These are phyloP conservation scores for Tetropium fuscum DNA, from an alignment of 2,888 invertebrate species.

Conservation along the genomic window DNA sequence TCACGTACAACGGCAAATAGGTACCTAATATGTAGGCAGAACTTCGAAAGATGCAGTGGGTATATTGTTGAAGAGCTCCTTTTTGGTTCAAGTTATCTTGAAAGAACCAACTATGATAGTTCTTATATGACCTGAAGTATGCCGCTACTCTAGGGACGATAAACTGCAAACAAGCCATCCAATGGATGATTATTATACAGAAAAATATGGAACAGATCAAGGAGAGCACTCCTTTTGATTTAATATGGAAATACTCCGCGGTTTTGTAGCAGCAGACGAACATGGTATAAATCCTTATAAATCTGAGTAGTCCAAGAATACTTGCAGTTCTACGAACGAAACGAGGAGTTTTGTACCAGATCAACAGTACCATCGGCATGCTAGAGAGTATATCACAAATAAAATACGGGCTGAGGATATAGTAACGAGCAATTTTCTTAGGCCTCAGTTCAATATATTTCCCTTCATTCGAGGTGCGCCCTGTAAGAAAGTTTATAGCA, in stretches of 20 bases:
- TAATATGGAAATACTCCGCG: background rate
- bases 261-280: background rate
- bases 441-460: slow-evolving; percentile 33
- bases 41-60: background rate
- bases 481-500: slow-evolving; percentile 40
- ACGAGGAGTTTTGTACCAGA: background rate
- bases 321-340: slow-evolving; percentile 4
- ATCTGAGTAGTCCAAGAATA: slow-evolving; percentile 12
- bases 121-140: slow-evolving; percentile 14
- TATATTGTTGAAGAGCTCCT: slow-evolving; percentile 19
- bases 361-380: slow-evolving; percentile 26
- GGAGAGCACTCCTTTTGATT: background rate
- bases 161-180: slow-evolving; percentile 34
- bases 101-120: slow-evolving; percentile 21
- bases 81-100: background rate
- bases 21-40: slow-evolving; percentile 36
- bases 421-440: slow-evolving; percentile 31
- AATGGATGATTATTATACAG: slow-evolving; percentile 26
- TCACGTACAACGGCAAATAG: background rate
- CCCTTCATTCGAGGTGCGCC: slow-evolving; percentile 18
- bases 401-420: slow-evolving; percentile 38
- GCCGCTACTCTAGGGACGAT: slow-evolving; percentile 28
- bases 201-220: slow-evolving; percentile 1
- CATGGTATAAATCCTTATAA: slow-evolving; percentile 20
- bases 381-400: slow-evolving; percentile 40